phyloP scores from a whole-genome alignment of 92 coral and sea anemone species.

The Epizoanthus ramosus region DNA sequence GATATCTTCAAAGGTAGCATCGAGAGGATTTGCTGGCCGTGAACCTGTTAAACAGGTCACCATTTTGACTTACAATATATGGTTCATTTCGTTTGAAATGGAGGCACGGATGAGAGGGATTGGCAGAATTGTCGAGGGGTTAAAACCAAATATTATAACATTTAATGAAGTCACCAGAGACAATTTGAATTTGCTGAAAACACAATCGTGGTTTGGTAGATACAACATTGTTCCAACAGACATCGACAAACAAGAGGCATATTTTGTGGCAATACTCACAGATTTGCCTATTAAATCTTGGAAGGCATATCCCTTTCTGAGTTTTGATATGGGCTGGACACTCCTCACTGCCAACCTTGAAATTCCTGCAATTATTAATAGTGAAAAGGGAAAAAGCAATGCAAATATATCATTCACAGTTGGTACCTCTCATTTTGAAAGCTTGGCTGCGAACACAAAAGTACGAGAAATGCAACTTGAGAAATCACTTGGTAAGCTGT shows the following conservation, averaged over 20 bases:
- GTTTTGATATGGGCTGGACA: constrained; percentile 56
- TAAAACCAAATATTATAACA: constrained; percentile 62
- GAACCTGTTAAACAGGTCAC: neutral
- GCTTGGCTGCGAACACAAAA: constrained; percentile 46
- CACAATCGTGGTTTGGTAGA: constrained; percentile 56
- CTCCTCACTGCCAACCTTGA: constrained; percentile 59
- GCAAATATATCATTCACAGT: constrained; percentile 45
- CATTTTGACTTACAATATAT: constrained; percentile 68
- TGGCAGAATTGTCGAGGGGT: constrained; percentile 51
- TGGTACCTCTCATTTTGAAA: constrained; percentile 71
- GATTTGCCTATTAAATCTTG: constrained; percentile 54
- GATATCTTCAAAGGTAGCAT: too few species aligned
- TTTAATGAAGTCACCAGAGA: constrained; percentile 72
- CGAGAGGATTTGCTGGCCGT: too few species aligned
- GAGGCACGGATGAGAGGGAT: constrained; percentile 58
- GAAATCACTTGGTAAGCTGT: constrained; percentile 49
- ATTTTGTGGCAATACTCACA: constrained; percentile 63
- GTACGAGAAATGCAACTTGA: constrained; percentile 63
- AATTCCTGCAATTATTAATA: neutral
- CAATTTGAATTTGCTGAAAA: constrained; percentile 43
- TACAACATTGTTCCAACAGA: constrained; percentile 39
- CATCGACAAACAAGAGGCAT: constrained; percentile 28
- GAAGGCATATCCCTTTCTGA: constrained; percentile 56
- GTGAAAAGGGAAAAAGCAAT: neutral
- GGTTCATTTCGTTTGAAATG: constrained; percentile 60